phyloP scores from a whole-genome alignment of 2,797 vertebrate genomes.

The Bothrops alternatus region DNA sequence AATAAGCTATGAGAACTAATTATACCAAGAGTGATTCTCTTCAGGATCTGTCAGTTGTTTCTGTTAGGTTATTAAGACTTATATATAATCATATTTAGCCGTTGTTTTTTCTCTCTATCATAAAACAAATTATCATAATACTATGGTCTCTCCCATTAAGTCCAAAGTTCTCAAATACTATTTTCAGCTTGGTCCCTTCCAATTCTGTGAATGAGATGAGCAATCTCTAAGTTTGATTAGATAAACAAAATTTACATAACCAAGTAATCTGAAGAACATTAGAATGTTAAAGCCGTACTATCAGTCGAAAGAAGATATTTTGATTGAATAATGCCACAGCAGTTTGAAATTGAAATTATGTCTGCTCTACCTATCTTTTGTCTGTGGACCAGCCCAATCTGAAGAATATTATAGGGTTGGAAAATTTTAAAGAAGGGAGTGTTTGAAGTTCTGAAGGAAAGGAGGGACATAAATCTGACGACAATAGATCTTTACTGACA shows the following conservation, averaged over 20 bases:
- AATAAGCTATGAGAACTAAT: background rate
- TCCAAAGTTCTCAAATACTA: background rate
- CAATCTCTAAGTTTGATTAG: background rate
- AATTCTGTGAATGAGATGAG: background rate
- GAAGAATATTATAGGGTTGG: background rate
- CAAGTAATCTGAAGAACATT: background rate
- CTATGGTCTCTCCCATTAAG: background rate
- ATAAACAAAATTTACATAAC: background rate
- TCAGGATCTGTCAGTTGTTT: background rate
- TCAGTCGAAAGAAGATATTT: background rate
- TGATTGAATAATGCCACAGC: background rate
- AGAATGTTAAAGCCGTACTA: no score
- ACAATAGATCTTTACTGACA: background rate
- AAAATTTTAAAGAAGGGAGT: background rate
- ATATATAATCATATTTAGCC: background rate
- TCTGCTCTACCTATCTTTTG: background rate
- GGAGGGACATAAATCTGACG: background rate
- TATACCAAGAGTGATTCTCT: background rate
- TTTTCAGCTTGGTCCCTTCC: background rate
- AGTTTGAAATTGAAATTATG: background rate
- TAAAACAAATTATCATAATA: background rate
- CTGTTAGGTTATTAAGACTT: background rate
- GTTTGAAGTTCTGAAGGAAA: background rate
- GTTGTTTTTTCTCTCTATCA: no score
- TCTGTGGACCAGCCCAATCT: background rate